Conservation (phyloP, 2,888 invertebrate genomes). For the Eupithecia centaureata region DNA sequence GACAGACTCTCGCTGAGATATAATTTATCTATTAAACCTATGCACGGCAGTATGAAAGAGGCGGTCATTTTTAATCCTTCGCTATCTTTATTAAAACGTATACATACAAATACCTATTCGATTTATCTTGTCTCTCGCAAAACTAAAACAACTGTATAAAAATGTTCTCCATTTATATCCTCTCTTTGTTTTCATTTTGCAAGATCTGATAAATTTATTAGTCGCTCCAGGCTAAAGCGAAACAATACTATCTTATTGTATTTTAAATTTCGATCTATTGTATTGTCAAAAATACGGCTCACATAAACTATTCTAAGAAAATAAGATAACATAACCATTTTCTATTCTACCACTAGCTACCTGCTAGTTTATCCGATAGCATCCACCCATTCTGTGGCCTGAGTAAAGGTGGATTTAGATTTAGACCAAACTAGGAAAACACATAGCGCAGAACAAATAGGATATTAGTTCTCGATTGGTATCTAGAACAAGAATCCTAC, state of each 20-base stretch:
- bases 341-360: too few relatives aligned
- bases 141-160: not conserved
- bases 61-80: too few relatives aligned
- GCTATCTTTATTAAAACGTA: too few relatives aligned
- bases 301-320: not conserved
- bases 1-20: too few relatives aligned
- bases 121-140: not conserved
- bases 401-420: not conserved
- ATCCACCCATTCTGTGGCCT: not conserved
- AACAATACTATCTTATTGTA: not conserved
- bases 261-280: not conserved
- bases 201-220: not conserved
- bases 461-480: too few relatives aligned
- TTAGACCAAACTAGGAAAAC: not conserved
- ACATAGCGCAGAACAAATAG: too few relatives aligned
- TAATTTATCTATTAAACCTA: too few relatives aligned
- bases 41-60: too few relatives aligned
- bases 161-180: not conserved
- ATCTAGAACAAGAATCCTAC: not conserved
- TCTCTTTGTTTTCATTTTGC: not conserved
- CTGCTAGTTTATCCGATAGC: not conserved
- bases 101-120: not conserved
- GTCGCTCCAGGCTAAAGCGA: not conserved
- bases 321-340: not conserved
- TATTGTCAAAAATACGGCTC: constrained; percentile 6